phyloP scores from a whole-genome alignment of 2,797 vertebrate genomes.

The Paratrypauchen microcephalus region DNA sequence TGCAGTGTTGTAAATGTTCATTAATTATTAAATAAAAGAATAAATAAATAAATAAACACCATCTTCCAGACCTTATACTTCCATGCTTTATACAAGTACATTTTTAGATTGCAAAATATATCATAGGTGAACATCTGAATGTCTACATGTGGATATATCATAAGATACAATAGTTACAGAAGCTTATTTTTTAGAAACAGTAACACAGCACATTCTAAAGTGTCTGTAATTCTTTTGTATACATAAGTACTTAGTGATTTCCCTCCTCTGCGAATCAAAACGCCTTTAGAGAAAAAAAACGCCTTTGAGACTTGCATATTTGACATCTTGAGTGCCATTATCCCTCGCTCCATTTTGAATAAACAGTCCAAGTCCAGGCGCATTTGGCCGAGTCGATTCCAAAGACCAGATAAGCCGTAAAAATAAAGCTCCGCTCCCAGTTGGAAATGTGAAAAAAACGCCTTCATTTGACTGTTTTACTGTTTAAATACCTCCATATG shows the following conservation, averaged over 20 bases:
- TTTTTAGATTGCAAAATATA: too few species aligned
- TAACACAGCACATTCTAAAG: constrained; percentile 3
- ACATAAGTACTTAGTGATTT: constrained; percentile 7
- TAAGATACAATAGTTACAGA: too few species aligned
- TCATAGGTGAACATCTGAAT: too few species aligned
- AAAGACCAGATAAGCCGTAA: constrained; percentile 58
- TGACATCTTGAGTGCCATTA: constrained; percentile 47
- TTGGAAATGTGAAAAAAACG: constrained; percentile 20
- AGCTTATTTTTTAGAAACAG: background rate
- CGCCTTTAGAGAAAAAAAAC: constrained; percentile 41
- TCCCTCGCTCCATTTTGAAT: constrained; percentile 54
- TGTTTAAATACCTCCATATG: constrained; percentile 63
- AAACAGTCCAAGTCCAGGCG: constrained; percentile 48
- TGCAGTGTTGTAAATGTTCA: too few species aligned
- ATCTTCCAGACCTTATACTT: too few species aligned
- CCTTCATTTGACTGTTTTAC: constrained; percentile 49
- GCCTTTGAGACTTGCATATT: constrained; percentile 31
- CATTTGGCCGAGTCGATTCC: constrained; percentile 44
- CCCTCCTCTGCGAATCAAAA: constrained; percentile 43
- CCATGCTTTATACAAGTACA: too few species aligned
- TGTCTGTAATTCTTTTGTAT: constrained; percentile 4
- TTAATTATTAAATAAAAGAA: too few species aligned
- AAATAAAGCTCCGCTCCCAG: constrained; percentile 55
- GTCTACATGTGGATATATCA: too few species aligned
- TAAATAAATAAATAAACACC: too few species aligned